Percentiles rank a stretch among this genome's conserved stretches.
Conservation (phyloP, 2,113 vertebrate species). For the Cyanistes caeruleus region DNA sequence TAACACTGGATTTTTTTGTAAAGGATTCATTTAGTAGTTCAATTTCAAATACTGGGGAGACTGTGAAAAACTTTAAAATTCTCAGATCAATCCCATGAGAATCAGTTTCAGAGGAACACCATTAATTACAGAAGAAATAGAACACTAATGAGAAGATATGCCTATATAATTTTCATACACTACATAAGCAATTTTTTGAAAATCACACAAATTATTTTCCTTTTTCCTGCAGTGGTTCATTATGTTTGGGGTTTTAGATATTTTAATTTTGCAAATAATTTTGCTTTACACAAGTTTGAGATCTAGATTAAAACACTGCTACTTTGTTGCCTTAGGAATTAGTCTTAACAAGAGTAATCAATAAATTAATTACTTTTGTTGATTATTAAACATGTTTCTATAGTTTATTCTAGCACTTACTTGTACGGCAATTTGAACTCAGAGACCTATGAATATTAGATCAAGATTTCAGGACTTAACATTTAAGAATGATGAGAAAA, state of each 20-base stretch:
- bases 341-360: neutral
- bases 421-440: neutral
- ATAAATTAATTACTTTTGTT: neutral
- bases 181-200: neutral
- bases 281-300: neutral
- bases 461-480: neutral
- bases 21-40: neutral
- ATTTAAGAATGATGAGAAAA: neutral
- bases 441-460: neutral
- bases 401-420: neutral
- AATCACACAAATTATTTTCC: neutral
- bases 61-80: neutral
- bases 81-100: neutral
- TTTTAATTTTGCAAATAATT: neutral
- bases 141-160: neutral
- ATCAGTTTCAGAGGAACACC: neutral
- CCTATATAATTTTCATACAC: neutral
- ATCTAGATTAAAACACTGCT: neutral
- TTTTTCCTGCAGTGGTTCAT: neutral
- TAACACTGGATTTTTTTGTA: neutral
- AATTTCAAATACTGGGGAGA: neutral
- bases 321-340: neutral
- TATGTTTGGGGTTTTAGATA: neutral
- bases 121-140: neutral
- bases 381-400: neutral